Conservation (phyloP, 2,888 invertebrate species). For the Incurvaria masculella region DNA sequence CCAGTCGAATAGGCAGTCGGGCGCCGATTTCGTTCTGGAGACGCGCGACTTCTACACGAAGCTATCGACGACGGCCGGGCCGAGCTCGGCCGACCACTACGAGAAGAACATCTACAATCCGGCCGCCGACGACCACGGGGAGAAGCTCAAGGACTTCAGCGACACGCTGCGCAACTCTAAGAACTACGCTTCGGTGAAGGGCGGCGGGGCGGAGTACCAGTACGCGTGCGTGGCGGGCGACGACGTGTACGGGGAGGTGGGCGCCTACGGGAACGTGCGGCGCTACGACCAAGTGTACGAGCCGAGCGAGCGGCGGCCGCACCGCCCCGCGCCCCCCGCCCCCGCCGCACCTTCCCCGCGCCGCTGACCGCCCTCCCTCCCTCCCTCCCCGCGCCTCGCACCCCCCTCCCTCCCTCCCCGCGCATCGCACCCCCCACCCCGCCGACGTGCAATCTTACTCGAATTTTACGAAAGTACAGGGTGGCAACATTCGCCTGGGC, state of each 20-base stretch:
- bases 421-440: no score
- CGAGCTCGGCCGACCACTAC: conserved; percentile 30
- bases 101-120: conserved; percentile 48
- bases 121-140: conserved; percentile 34
- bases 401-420: no score
- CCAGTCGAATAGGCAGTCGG: no score
- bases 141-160: conserved; percentile 40
- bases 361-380: no score
- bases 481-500: no score
- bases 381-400: no score
- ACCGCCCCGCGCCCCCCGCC: conserved; percentile 59
- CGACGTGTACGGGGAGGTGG: conserved; percentile 43
- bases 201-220: conserved; percentile 32
- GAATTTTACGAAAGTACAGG: no score
- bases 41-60: conserved; percentile 47
- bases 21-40: conserved; percentile 33
- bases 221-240: conserved; percentile 31
- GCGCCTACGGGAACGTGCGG: conserved; percentile 26
- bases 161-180: conserved; percentile 41
- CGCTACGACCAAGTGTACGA: conserved; percentile 47
- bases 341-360: conserved; percentile 24
- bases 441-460: no score
- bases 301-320: conserved; percentile 45
- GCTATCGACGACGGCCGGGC: conserved; percentile 30
- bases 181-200: conserved; percentile 42